Conservation (phyloP, 2,113 vertebrate species). For the Gymnocephalus cernua region DNA sequence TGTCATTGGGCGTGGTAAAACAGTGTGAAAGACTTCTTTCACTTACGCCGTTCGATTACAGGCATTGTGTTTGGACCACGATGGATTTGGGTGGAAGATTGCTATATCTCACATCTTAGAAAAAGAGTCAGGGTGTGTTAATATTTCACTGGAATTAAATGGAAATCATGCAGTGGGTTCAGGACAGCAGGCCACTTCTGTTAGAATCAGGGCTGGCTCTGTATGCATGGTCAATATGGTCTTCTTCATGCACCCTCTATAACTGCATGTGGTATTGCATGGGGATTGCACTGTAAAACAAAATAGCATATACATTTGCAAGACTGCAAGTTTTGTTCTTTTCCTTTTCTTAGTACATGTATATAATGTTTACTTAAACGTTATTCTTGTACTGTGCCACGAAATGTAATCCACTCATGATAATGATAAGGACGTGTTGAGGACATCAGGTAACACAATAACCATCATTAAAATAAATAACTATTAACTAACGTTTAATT, state of each 20-base stretch:
- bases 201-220: slow-evolving; percentile 14
- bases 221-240: slow-evolving; percentile 62
- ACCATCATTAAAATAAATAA: no score
- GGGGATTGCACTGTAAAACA: slow-evolving; percentile 72
- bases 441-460: background rate
- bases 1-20: background rate
- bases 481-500: no score
- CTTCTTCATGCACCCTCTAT: slow-evolving; percentile 70
- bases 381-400: slow-evolving; percentile 72
- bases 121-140: slow-evolving; percentile 2
- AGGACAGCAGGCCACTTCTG: slow-evolving; percentile 10
- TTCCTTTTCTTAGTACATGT: slow-evolving; percentile 58
- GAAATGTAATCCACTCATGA: slow-evolving; percentile 63
- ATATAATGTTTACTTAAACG: slow-evolving; percentile 72
- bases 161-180: slow-evolving; percentile 15
- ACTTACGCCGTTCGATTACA: background rate
- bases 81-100: background rate
- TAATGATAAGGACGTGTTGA: background rate
- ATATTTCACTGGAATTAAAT: slow-evolving; percentile 24
- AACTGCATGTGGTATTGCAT: slow-evolving; percentile 81
- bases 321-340: slow-evolving; percentile 40
- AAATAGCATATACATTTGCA: slow-evolving; percentile 65
- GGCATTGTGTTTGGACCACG: background rate
- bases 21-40: slow-evolving; percentile 5
- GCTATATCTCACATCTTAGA: slow-evolving; percentile 9